Base-by-base conservation (phyloP, 1,140 invertebrate species). In the Atta cephalotes region DNA sequence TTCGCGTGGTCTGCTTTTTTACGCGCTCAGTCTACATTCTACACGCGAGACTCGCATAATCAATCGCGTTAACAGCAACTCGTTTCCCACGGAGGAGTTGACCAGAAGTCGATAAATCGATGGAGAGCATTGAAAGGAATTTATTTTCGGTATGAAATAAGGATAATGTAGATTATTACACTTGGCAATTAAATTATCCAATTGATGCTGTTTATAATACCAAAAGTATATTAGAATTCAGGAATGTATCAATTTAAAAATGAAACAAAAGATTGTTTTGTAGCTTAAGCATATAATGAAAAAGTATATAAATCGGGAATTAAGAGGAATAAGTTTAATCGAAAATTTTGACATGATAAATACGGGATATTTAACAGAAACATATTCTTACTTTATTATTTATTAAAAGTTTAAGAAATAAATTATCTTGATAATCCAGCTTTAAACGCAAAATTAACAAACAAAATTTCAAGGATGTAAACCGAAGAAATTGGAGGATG, bases 51-150 rank as follows among this genome's bases (percentile, higher is more conserved):
- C 80, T 81, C 78, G 78, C 65, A 70, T 35, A 45, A 71, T 58
- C 39, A 49, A 76, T 74, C 80, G 70, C 66, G 53, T 62, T 71
- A 71, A 18, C 2, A n/a, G 56, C 68, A 49, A 74, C 80, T 84
- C 80, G 70, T 84, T 84, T 84, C 80, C 39, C 56, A n/a, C 31
- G n/a, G 53, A 72, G 39, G 70, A 84, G 70, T 14, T 68, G 68
- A 49, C 16, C 18, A 21, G 14, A 60, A 56, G 53, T 45, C 25
- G 25, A 31, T 28, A 53, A 14, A 21, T 70, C 49, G 49, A 39
- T 56, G 31, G 76, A 71, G 10, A 60, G 62, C 18, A 1, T 78
- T 28, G 3, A 53, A 14, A 16, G 16, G 45, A 18, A 51, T 35
- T 53, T 70, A 35, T 25, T 80, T 80, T 80, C 16, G 14, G 31